A percentile compares a stretch with the other conserved stretches of the same genome.
Evolutionary conservation across 2,888 invertebrate genomes (phyloP).

Genomic region (Epinotia brunnichana): DNA sequence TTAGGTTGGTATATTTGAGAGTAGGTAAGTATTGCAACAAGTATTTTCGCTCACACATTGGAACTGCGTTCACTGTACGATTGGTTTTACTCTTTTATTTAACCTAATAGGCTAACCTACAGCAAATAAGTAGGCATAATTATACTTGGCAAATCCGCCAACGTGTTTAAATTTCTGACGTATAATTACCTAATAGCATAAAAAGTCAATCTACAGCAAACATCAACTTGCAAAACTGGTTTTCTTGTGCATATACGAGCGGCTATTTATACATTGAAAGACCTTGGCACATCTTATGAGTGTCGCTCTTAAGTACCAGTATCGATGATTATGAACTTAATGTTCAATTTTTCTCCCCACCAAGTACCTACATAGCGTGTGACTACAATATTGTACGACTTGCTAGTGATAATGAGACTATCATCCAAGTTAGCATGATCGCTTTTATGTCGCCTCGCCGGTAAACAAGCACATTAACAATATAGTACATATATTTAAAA

Average conservation of each 20-base stretch:
- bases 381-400: neutral
- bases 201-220: constrained; percentile 13
- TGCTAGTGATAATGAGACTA: neutral
- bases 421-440: no score
- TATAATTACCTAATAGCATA: constrained; percentile 2
- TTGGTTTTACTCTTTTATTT: no score
- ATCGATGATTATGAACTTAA: constrained; percentile 8
- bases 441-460: no score
- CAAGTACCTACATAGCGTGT: no score
- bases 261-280: constrained; percentile 22
- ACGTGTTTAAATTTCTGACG: neutral
- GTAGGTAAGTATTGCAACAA: no score
- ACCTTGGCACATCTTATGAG: constrained; percentile 11
- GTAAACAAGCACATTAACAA: no score
- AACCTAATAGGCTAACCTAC: neutral
- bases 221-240: constrained; percentile 30
- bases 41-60: no score
- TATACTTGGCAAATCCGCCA: neutral
- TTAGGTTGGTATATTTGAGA: no score
- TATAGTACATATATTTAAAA: no score
- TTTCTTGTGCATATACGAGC: constrained; percentile 17
- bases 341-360: neutral
- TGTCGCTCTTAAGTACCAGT: neutral
- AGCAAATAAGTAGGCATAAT: neutral
- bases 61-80: no score